Evolutionary conservation across 2,113 vertebrate genomes (phyloP).

Genomic region (Cavia porcellus): DNA sequence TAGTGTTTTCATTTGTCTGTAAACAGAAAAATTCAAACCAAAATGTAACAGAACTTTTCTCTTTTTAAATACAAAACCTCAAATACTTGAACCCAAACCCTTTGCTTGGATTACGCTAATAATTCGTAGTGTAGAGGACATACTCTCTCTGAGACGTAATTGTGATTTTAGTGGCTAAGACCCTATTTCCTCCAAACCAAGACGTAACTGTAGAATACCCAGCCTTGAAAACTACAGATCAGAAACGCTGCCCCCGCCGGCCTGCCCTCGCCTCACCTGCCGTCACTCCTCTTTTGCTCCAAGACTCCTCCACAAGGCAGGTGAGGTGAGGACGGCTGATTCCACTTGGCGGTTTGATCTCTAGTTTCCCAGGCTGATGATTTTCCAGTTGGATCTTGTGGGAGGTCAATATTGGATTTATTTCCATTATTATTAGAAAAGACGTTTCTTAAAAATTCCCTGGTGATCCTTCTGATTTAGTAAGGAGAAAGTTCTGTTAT

Average conservation of each 20-base stretch:
- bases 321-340: neutral
- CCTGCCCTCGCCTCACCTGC: neutral
- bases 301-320: neutral
- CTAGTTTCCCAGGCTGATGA: neutral
- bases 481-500: neutral
- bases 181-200: neutral
- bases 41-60: neutral
- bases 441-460: neutral
- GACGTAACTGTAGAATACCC: neutral
- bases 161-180: neutral
- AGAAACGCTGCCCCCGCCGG: neutral
- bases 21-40: neutral
- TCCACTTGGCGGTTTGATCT: neutral
- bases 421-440: neutral
- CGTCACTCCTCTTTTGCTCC: too few species aligned
- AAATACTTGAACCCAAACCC: neutral
- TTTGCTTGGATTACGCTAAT: neutral
- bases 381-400: neutral
- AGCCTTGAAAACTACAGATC: neutral
- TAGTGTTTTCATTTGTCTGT: neutral
- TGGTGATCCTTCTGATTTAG: neutral
- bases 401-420: neutral
- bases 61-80: neutral
- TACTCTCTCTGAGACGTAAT: neutral
- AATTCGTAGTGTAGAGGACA: neutral